phyloP scores from a whole-genome alignment of 1,140 invertebrate species.

The Adelges cooleyi region DNA sequence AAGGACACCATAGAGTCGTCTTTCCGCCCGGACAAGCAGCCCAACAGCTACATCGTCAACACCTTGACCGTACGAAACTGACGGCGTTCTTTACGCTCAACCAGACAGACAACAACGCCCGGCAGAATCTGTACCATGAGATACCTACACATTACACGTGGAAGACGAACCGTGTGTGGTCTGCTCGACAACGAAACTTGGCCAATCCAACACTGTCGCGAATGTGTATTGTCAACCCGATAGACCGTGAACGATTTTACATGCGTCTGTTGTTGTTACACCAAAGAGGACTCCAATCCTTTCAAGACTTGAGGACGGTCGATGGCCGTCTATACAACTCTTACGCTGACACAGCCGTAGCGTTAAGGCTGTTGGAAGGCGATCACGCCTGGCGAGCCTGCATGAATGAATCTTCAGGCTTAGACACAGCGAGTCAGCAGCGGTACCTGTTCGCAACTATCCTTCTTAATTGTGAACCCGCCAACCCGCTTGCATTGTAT shows the following conservation, averaged over 20 bases:
- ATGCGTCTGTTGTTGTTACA: slow-evolving; percentile 39
- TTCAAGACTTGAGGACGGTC: slow-evolving; percentile 37
- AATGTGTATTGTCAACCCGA: slow-evolving; percentile 38
- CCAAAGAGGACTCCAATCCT: slow-evolving; percentile 39
- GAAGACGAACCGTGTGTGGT: neutral
- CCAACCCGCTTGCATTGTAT: too few relatives aligned
- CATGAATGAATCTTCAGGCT: neutral
- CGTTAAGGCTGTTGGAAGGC: slow-evolving; percentile 35
- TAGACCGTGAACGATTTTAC: slow-evolving; percentile 39
- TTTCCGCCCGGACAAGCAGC: neutral
- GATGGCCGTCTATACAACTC: slow-evolving; percentile 34
- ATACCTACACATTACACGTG: slow-evolving; percentile 3
- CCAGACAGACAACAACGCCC: neutral
- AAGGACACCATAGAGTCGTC: neutral
- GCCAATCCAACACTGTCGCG: slow-evolving; percentile 31
- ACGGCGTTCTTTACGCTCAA: neutral
- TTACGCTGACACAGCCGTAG: slow-evolving; percentile 36
- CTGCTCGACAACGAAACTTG: neutral
- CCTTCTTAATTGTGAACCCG: too few relatives aligned
- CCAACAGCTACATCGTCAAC: too few relatives aligned
- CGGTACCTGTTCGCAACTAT: too few relatives aligned
- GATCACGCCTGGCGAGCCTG: slow-evolving; percentile 29
- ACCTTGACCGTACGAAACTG: neutral
- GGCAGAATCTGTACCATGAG: neutral
- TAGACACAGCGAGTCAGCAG: too few relatives aligned